Evolutionary conservation across 2,797 vertebrate genomes (phyloP).

Genomic region (Trematomus bernacchii): DNA sequence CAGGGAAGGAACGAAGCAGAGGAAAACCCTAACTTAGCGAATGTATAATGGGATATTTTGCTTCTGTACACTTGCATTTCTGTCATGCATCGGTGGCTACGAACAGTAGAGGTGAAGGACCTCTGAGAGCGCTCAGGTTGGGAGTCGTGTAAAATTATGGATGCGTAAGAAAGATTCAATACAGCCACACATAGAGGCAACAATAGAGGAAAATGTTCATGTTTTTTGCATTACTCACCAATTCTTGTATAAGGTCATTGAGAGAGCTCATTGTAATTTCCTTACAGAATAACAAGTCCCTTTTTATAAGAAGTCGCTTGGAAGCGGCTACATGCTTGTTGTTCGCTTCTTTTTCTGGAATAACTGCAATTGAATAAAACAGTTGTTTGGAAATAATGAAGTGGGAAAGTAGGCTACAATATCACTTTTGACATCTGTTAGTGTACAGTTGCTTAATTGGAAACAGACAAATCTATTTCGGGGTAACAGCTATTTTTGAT

Average conservation of each 20-base stretch:
- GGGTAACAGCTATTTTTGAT: fast-evolving
- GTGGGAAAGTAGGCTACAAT: not conserved
- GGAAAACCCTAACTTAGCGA: not conserved
- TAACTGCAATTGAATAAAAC: not conserved
- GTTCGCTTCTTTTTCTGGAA: not conserved
- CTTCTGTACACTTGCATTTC: not conserved
- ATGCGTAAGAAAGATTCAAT: slow-evolving; percentile 19
- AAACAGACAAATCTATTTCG: not conserved
- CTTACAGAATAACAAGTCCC: not conserved
- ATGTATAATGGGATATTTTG: slow-evolving; percentile 17
- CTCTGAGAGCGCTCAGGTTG: slow-evolving; percentile 3
- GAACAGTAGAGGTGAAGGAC: slow-evolving; percentile 5
- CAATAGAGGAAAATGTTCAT: not conserved
- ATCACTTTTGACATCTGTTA: not conserved
- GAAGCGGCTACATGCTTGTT: not conserved
- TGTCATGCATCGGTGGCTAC: not conserved
- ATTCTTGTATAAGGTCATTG: not conserved
- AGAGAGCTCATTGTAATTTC: not conserved
- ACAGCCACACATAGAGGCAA: slow-evolving; percentile 6
- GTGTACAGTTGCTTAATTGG: not conserved
- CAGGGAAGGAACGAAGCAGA: not conserved
- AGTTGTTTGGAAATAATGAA: not conserved
- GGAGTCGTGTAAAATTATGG: not conserved
- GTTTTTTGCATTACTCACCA: slow-evolving; percentile 3
- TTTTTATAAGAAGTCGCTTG: not conserved